Base-by-base conservation (phyloP, 2,888 invertebrate genomes). In the Acanthococcus lagerstroemiae region DNA sequence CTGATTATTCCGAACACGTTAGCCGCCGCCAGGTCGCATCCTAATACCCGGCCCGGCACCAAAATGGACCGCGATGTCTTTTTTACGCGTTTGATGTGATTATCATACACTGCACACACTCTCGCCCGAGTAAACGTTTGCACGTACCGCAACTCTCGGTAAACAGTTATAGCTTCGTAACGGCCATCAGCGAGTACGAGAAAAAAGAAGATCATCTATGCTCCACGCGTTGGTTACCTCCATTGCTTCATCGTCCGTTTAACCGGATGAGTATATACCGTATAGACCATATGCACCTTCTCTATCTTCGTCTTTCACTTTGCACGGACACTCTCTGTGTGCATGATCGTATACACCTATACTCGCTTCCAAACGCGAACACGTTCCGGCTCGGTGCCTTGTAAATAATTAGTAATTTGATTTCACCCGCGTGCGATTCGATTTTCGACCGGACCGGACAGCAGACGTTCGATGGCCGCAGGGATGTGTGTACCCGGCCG, bases 161-260 rank as follows among this genome's bases (percentile, higher is more conserved):
- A 37, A 37, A 37, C 37, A 37, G 37, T 37, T 37, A n/a, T n/a
- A 37, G n/a, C 37, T 37, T 37, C 12, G 12, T 15, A 15, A 44
- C 22, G 46, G 46, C 24, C 58, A 58, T 46, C 25, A 26, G 46
- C 26, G 44, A 44, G 44, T 17, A 58, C 58, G 58, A 58, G 58
- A 45, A 45, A 58, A 56, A 25, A 37, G 57, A 37, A 58, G 58
- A 58, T 58, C 57, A 57, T 57, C 57, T 57, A 57, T 58, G 58
- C 46, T 58, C 46, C 25, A 58, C 58, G 58, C 58, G 58, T 58
- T 57, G 24, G 12, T 57, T 46, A 46, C 58, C 58, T 58, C 58
- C 44, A 46, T 58, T 58, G 58, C 58, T 58, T 58, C 58, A 58
- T 58, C 58, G 58, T 58, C 46, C 46, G 44, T 45, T 58, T 58